Base-by-base conservation (phyloP, 2,797 vertebrate species). In the Urocyon cinereoargenteus region DNA sequence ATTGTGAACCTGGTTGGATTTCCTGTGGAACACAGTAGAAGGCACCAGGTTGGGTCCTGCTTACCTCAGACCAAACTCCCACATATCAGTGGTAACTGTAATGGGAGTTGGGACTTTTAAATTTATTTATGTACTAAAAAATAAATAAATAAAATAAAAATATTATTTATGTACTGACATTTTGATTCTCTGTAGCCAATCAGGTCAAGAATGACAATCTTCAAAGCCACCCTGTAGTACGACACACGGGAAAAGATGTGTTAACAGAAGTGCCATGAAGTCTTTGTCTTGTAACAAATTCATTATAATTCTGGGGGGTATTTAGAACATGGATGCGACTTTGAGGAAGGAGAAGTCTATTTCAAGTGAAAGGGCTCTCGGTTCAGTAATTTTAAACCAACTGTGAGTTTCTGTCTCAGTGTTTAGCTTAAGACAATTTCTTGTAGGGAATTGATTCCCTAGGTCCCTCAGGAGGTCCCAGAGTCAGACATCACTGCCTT, bases 351-450 rank as follows among this genome's bases (percentile, higher is more conserved):
- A 94, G 78, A 93, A 95, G 22, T 15, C 26, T 26, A 83, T 86
- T 73, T 24, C 15, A 24, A 89, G 62, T 64, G 64, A 81, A 91
- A 64, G n/a, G 6, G 11, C 18, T 87, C 18, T 93, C 3, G 0
- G 79, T 86, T 97, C 34, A 45, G 9, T 81, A 70, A 94, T 66
- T 72, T 85, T 78, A 86, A 86, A 75, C 34, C 86, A 77, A 88
- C 7, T 40, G 15, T n/a, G 64, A 72, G 9, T 95, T 90, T 91
- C 57, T 87, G 22, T 91, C 40, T 68, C 28, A 87, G 24, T 95
- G 26, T 96, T 97, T 85, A 95, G 61, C 34, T 90, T 68, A 62
- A 87, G 70, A 82, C 2, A 36, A 34, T 97, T 82, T 96, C 28
- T 94, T 66, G 31, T 34, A 82, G 6, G 31, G 59, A 90, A 92